Evolutionary conservation across 2,113 vertebrate genomes (phyloP).

Genomic region (Fukomys damarensis): DNA sequence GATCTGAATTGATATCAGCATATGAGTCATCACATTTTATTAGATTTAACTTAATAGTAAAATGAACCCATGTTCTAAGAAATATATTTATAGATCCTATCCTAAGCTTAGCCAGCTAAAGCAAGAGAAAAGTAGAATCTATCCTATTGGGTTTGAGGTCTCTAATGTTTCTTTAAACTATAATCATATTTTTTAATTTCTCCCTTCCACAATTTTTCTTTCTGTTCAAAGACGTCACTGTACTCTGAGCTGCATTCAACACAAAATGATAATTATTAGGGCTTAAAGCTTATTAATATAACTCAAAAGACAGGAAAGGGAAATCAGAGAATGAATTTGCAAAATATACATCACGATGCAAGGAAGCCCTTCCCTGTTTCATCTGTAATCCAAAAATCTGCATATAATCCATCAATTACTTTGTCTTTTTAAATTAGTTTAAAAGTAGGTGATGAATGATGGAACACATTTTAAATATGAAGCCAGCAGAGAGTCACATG

Average conservation of each 20-base stretch:
- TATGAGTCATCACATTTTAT: background rate
- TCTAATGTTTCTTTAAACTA: background rate
- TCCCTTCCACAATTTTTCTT: background rate
- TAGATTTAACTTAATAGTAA: slow-evolving; percentile 18
- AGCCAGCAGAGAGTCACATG: background rate
- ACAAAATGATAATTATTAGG: slow-evolving; percentile 27
- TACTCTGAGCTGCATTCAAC: background rate
- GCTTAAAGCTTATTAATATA: background rate
- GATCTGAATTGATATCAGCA: background rate
- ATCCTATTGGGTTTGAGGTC: background rate
- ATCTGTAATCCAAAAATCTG: background rate
- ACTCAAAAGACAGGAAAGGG: background rate
- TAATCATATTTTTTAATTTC: background rate
- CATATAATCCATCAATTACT: slow-evolving; percentile 40
- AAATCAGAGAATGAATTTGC: slow-evolving; percentile 50
- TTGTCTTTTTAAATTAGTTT: slow-evolving; percentile 74
- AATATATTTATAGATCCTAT: background rate
- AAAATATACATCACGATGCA: background rate
- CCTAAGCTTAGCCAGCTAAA: background rate
- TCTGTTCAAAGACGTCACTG: background rate
- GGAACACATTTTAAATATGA: slow-evolving; percentile 55
- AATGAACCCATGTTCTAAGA: background rate
- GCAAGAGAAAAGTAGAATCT: background rate
- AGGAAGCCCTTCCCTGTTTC: slow-evolving; percentile 40
- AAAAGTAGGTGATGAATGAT: slow-evolving; percentile 53